A percentile compares a stretch with the other conserved stretches of the same genome.
phyloP scores from a whole-genome alignment of 2,797 vertebrate genomes.

The Staurois parvus region DNA sequence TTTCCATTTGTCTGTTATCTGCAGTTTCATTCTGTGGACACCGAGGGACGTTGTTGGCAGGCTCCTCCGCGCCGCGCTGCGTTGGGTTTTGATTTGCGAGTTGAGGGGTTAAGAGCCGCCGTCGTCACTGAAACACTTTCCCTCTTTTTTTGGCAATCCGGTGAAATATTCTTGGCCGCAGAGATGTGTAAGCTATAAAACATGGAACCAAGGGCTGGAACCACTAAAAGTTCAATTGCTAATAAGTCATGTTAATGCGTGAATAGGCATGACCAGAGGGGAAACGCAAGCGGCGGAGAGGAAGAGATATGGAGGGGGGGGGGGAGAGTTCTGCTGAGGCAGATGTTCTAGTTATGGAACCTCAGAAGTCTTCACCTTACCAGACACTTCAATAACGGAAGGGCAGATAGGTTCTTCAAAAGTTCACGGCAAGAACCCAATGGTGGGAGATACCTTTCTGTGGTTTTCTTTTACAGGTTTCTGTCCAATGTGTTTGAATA shows the following conservation, averaged over 20 bases:
- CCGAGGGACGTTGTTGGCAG: constrained; percentile 53
- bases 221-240: constrained; percentile 40
- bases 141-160: constrained; percentile 23
- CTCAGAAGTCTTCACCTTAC: constrained; percentile 8
- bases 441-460: neutral
- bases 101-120: constrained; percentile 34
- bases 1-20: constrained; percentile 52
- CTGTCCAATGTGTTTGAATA: no score
- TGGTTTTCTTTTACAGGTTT: no score
- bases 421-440: neutral
- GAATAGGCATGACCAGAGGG: constrained; percentile 29
- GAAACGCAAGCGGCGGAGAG: constrained; percentile 13
- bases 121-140: constrained; percentile 46
- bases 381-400: neutral
- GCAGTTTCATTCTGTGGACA: constrained; percentile 30
- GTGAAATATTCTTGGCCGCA: constrained; percentile 22
- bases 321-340: constrained; percentile 15
- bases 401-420: neutral
- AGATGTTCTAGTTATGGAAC: neutral
- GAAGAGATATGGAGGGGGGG: constrained; percentile 1
- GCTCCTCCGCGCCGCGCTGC: neutral
- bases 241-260: constrained; percentile 52
- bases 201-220: constrained; percentile 24
- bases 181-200: constrained; percentile 19
- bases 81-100: constrained; percentile 43